Percentiles rank a stretch among this genome's conserved stretches.
Evolutionary conservation across 1,140 invertebrate species (phyloP).

Genomic region (Lineus longissimus): DNA sequence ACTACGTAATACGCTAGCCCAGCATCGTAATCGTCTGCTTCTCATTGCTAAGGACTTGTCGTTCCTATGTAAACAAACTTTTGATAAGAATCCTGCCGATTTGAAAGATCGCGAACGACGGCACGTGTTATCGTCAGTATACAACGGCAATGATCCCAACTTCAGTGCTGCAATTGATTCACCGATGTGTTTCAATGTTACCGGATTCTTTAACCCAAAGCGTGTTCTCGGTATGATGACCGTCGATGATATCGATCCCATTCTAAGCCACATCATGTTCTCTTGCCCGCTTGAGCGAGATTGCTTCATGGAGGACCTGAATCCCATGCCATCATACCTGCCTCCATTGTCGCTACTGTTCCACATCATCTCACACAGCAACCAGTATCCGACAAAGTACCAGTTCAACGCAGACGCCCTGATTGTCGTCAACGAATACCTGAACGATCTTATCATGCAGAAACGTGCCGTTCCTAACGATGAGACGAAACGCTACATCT

Average conservation of each 20-base stretch:
- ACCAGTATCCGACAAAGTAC: not conserved
- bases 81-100: too few relatives aligned
- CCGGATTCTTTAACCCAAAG: not conserved
- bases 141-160: too few relatives aligned
- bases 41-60: too few relatives aligned
- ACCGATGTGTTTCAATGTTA: not conserved
- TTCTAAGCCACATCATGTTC: not conserved
- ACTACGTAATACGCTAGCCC: too few relatives aligned
- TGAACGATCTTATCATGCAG: not conserved
- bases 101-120: too few relatives aligned
- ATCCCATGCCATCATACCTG: not conserved
- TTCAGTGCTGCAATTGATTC: too few relatives aligned
- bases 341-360: not conserved
- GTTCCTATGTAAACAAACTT: too few relatives aligned
- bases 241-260: not conserved
- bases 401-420: not conserved
- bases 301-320: conserved; percentile 1
- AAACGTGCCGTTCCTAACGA: not conserved
- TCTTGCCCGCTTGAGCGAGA: not conserved
- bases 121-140: too few relatives aligned
- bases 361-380: not conserved
- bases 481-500: not conserved
- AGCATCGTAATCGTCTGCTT: too few relatives aligned
- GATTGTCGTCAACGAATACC: not conserved
- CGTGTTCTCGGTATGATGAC: not conserved